Conservation (phyloP, 2,888 invertebrate genomes). For the Lithophane ornitopus region DNA sequence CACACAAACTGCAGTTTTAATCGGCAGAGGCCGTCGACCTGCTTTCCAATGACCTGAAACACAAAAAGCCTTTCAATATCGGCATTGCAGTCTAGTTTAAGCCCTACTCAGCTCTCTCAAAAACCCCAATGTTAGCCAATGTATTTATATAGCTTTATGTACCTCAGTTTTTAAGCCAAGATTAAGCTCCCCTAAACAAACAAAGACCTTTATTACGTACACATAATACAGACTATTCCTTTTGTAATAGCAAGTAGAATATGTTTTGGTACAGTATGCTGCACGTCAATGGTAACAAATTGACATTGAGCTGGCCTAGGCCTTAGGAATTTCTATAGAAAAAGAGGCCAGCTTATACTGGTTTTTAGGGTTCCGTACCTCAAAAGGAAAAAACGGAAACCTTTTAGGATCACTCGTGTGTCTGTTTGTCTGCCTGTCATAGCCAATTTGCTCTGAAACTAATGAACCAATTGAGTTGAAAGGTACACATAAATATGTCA, state of each 20-base stretch:
- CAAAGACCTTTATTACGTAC: conserved; percentile 41
- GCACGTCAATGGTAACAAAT: background rate
- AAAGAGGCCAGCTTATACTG: too few relatives aligned
- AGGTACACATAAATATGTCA: too few relatives aligned
- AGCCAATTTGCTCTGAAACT: too few relatives aligned
- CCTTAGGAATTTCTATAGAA: too few relatives aligned
- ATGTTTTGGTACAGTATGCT: conserved; percentile 31
- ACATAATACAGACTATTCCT: conserved; percentile 32
- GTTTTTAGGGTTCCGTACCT: too few relatives aligned
- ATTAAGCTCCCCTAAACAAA: conserved; percentile 51
- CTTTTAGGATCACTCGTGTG: too few relatives aligned
- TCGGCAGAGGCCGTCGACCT: background rate
- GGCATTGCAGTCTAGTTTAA: background rate
- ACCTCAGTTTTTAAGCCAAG: conserved; percentile 50
- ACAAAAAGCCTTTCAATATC: background rate
- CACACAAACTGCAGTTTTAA: background rate
- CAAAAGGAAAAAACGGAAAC: too few relatives aligned
- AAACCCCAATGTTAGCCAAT: background rate
- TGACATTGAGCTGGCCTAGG: background rate
- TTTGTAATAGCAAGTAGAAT: conserved; percentile 47
- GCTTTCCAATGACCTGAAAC: background rate
- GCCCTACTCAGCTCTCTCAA: background rate
- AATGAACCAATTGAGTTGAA: too few relatives aligned
- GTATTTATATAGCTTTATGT: conserved; percentile 9
- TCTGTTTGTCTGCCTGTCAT: too few relatives aligned